phyloP scores from a whole-genome alignment of 2,888 invertebrate species.

The Ryuthela nishihirai region DNA sequence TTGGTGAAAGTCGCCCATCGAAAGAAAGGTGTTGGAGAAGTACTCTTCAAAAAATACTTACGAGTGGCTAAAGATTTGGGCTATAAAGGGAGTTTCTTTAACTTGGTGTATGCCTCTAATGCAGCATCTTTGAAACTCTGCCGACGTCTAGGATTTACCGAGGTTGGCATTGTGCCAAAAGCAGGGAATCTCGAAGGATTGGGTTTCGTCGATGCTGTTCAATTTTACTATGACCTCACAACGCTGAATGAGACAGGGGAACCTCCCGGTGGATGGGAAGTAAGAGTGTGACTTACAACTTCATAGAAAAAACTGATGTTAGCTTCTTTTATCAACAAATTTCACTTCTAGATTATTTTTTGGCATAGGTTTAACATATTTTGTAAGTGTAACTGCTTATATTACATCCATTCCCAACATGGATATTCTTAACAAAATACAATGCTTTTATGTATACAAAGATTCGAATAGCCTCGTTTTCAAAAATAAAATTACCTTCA shows the following conservation, averaged over 20 bases:
- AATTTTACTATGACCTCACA: conserved; percentile 37
- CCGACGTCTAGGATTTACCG: conserved; percentile 25
- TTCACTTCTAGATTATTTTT: too few species aligned
- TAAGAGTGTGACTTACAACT: too few species aligned
- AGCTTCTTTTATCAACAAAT: too few species aligned
- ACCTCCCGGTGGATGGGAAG: background rate
- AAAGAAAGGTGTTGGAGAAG: conserved; percentile 27
- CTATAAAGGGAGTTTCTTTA: conserved; percentile 37
- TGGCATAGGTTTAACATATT: too few species aligned
- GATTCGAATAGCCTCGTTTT: too few species aligned
- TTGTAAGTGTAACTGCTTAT: too few species aligned
- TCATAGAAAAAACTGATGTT: too few species aligned
- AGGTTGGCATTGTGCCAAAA: conserved; percentile 34
- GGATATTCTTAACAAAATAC: too few species aligned
- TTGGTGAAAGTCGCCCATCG: conserved; percentile 15
- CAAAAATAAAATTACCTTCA: too few species aligned
- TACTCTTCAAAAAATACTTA: conserved; percentile 27
- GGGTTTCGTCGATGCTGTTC: conserved; percentile 37
- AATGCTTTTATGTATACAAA: too few species aligned
- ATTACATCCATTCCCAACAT: too few species aligned
- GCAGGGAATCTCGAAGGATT: conserved; percentile 36
- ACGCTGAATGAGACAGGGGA: background rate
- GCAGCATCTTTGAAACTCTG: conserved; percentile 21
- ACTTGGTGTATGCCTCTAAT: conserved; percentile 39
- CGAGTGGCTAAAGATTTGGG: conserved; percentile 26